Base-by-base conservation (phyloP, 2,113 vertebrate genomes). In the Erinaceus europaeus region DNA sequence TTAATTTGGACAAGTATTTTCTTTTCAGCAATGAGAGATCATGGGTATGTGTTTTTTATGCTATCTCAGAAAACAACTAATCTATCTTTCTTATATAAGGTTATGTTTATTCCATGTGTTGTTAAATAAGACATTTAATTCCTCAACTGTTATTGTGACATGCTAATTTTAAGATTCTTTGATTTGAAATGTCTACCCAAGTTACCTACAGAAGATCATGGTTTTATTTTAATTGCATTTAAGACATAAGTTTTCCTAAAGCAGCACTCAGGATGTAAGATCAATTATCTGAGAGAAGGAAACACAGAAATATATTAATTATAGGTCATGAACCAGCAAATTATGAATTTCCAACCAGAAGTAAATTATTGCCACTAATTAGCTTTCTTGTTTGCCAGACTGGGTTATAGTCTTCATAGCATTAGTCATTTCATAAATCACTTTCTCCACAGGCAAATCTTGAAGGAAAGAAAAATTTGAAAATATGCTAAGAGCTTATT, bases 311-410 rank as follows among this genome's bases (percentile, higher is more conserved):
- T 95, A 92, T 90, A 95, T 96, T 98, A 96, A 97, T 97, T 97
- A 96, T 89, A 95, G 96, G 95, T 97, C 92, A 91, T 96, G 96
- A 97, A 95, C 95, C 73, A 95, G 91, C 46, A 97, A 96, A 97
- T 97, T 92, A 96, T 91, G 80, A 96, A 96, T 97, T 96, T 95
- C 74, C 88, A 96, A 84, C 93, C 91, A 95, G 88, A 96, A 97
- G 86, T 94, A 97, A 97, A 97, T 96, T 92, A 95, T 96, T 96
- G 94, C 88, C 90, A 90, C 90, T 97, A 97, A 97, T 97, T 97
- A 97, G 88, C 95, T 95, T 92, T 95, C 64, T 83, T 95, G 85
- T 96, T 97, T 97, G 94, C 92, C 77, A 95, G 92, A 80, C 40
- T 91, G 84, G 78, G 93, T 95, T 94, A 96, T 83, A 94, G 71